Evolutionary conservation across 1,140 invertebrate species (phyloP).

Genomic region (Calycopis cecrops): DNA sequence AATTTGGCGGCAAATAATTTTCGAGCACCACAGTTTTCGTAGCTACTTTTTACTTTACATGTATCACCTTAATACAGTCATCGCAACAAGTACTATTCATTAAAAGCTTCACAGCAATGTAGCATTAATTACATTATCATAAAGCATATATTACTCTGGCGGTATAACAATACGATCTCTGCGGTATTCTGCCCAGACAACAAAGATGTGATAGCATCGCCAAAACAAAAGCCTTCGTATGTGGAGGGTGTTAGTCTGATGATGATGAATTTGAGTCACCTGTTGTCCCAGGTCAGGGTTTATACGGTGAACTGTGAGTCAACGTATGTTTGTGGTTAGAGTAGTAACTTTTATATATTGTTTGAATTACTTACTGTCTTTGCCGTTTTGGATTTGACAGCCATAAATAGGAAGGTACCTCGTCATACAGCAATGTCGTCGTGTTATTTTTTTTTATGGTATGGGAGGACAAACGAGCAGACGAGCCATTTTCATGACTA

Average conservation of each 20-base stretch:
- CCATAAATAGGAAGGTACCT: too few relatives aligned
- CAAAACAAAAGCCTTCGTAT: slow-evolving; percentile 24
- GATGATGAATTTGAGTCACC: slow-evolving; percentile 18
- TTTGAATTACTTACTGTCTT: too few relatives aligned
- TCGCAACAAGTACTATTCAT: slow-evolving; percentile 2
- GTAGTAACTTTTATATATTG: too few relatives aligned
- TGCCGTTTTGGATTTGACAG: too few relatives aligned
- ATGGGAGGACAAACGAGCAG: too few relatives aligned
- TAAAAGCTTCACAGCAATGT: not conserved
- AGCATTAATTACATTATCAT: not conserved
- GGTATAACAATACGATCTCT: not conserved
- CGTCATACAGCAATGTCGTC: too few relatives aligned
- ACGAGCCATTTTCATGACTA: too few relatives aligned
- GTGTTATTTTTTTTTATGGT: too few relatives aligned
- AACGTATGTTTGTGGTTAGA: too few relatives aligned
- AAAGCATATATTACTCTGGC: not conserved
- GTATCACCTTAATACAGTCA: slow-evolving; percentile 7
- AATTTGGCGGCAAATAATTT: too few relatives aligned
- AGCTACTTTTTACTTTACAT: not conserved
- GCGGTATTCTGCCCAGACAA: slow-evolving; percentile 25
- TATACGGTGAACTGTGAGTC: too few relatives aligned
- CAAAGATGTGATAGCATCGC: slow-evolving; percentile 30
- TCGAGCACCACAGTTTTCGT: too few relatives aligned
- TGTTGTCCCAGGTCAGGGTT: not conserved
- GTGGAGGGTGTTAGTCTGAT: slow-evolving; percentile 1